Evolutionary conservation across 2,113 vertebrate genomes (phyloP).

Genomic region (Lucifuga dentata): DNA sequence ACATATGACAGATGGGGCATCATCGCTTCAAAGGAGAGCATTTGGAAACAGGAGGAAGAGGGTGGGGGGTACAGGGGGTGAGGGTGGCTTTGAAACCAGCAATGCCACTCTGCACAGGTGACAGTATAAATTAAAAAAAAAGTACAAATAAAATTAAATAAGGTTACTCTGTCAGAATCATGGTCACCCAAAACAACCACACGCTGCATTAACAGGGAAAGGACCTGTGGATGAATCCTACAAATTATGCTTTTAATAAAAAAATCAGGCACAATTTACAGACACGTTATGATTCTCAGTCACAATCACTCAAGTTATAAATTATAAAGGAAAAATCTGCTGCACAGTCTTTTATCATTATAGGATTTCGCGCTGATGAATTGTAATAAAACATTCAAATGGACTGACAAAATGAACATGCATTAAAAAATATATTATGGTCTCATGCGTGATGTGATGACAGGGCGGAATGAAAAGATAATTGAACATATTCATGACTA

Average conservation of each 20-base stretch:
- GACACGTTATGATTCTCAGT: conserved; percentile 22
- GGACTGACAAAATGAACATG: background rate
- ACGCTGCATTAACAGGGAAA: no score
- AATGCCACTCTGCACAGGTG: conserved; percentile 74
- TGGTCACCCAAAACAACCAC: background rate
- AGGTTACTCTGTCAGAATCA: conserved; percentile 2
- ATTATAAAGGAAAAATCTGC: no score
- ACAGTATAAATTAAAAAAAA: conserved; percentile 27
- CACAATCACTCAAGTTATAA: conserved; percentile 29
- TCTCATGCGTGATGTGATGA: background rate
- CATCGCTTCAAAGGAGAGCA: conserved; percentile 98
- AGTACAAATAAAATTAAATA: background rate
- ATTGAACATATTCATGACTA: background rate
- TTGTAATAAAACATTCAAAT: background rate
- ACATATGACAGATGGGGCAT: conserved; percentile 99
- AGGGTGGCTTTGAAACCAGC: conserved; percentile 63
- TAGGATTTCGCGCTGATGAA: background rate
- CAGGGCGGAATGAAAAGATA: background rate
- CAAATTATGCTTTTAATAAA: background rate
- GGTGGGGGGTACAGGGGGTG: conserved; percentile 34
- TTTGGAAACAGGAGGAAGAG: conserved; percentile 90
- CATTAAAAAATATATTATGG: no score
- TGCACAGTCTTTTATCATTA: no score
- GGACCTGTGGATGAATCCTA: no score
- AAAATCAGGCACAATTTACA: background rate